Base-by-base conservation (phyloP, 64 coral and sea anemone species). In the Exaiptasia diaphana region DNA sequence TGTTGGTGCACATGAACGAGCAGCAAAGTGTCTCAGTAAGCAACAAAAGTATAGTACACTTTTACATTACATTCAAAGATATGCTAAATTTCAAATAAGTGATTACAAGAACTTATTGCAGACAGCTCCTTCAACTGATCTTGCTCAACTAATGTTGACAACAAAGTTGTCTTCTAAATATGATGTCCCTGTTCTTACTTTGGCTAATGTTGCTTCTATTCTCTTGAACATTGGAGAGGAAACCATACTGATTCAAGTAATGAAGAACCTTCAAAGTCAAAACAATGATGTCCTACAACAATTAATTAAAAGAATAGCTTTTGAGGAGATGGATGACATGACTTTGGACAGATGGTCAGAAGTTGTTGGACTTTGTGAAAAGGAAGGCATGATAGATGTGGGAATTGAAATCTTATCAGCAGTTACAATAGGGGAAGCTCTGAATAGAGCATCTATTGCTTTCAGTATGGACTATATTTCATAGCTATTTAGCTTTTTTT, bases 391-490 rank as follows among this genome's bases (percentile, higher is more conserved):
- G 38, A 2, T 59, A 55, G 85, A 89, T 30, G 75, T 89, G 76
- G 95, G 83, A 50, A 38, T 93, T 37, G 95, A 99, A 41, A 75
- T 93, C 48, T 68, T 93, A 5, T 68, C 89, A 42, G 81, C 90
- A 38, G 55, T 99, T 15, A 88, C 90, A 3, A 88, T 99, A 52
- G 91, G 95, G 82, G 89, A 99, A 29, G 95, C 95, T 29, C 65
- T 99, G n/a, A 88, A 99, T 68, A 92, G 91, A 73, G 95, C 95
- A 59, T 92, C 95, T 31, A 99, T 99, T 92, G 90, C 90, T 31
- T 99, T 79, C 53, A 82, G 81, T 39, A 87, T 99, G 80, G 95
- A 99, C 75, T 99, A 99, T 23, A 99, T 99, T 85, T 99, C 95
- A 41, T 99, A 85, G 80, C 17, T 35, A 3, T 20, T n/a, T n/a